A percentile compares a stretch with the other conserved stretches of the same genome.
These are phyloP conservation scores for Globicephala melas DNA, from an alignment of 2,113 vertebrate species.

Conservation along the genomic window DNA sequence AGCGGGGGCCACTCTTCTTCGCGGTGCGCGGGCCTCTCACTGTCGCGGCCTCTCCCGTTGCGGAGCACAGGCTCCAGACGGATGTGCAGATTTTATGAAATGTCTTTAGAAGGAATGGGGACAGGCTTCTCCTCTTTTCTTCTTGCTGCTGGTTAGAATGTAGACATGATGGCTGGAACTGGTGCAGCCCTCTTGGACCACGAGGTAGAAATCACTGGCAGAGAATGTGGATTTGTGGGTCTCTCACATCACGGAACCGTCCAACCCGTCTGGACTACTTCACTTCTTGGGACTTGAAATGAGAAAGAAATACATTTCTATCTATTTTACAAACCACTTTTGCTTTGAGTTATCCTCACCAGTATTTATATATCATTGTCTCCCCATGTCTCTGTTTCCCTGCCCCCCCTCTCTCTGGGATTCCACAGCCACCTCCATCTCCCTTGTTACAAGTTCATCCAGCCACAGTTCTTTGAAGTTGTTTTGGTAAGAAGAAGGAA, in stretches of 20 bases:
- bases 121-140: not conserved
- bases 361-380: not conserved
- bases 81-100: not conserved
- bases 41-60: no score
- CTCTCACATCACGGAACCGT: not conserved
- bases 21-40: no score
- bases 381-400: not conserved
- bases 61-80: not conserved
- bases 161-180: not conserved
- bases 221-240: not conserved
- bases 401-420: fast-evolving
- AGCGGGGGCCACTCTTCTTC: no score
- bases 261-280: not conserved
- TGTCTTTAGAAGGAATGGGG: not conserved
- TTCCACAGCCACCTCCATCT: not conserved
- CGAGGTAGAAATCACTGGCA: not conserved
- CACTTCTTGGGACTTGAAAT: not conserved
- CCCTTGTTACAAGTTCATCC: not conserved
- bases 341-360: not conserved
- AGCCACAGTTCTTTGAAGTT: not conserved
- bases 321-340: not conserved
- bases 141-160: not conserved
- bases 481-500: not conserved
- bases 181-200: not conserved
- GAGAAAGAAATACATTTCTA: not conserved